These are phyloP conservation scores for Gymnothorax javanicus DNA, from an alignment of 2,797 vertebrate species.

Conservation along the genomic window DNA sequence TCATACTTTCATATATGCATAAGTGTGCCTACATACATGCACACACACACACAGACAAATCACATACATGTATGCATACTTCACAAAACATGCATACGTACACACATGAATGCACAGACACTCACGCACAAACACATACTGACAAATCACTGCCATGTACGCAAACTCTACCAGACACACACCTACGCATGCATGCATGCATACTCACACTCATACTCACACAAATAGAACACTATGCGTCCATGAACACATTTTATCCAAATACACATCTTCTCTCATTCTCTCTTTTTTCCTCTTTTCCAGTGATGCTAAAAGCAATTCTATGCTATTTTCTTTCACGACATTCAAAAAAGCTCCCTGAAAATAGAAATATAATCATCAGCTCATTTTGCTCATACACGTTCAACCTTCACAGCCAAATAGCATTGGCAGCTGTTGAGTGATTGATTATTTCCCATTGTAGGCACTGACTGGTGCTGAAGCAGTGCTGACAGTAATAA, in stretches of 20 bases:
- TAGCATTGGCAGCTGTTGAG: not conserved
- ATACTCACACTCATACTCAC: not conserved
- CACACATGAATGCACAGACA: not conserved
- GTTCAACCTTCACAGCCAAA: not conserved
- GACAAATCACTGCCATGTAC: too few relatives aligned
- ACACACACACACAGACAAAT: not conserved
- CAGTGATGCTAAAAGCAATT: not conserved
- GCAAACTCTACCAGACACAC: too few relatives aligned
- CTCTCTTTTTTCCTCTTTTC: not conserved
- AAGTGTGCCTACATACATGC: conserved; percentile 7
- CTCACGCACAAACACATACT: not conserved
- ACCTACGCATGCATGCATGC: not conserved
- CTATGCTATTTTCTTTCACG: not conserved
- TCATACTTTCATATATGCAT: conserved; percentile 5
- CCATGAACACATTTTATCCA: not conserved
- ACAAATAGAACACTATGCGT: not conserved
- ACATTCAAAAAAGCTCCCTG: not conserved
- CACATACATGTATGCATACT: too few relatives aligned
- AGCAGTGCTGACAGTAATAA: not conserved
- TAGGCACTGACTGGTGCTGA: not conserved
- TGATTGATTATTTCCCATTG: not conserved
- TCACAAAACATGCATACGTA: too few relatives aligned
- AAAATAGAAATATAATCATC: not conserved
- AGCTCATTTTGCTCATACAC: not conserved
- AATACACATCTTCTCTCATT: not conserved